Conservation (phyloP, 2,888 invertebrate genomes). For the Idaea aversata region DNA sequence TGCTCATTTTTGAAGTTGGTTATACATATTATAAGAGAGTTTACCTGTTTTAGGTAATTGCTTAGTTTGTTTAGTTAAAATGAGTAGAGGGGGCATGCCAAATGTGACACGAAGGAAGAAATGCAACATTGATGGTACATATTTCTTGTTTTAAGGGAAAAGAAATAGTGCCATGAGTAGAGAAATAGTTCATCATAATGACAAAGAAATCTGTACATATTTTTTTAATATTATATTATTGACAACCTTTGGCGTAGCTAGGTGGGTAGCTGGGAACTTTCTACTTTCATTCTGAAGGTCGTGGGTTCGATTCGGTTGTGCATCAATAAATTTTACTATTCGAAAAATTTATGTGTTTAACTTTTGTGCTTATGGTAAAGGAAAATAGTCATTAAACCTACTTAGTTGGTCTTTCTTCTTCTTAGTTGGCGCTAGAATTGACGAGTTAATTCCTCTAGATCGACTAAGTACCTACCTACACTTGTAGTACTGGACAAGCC, state of each 20-base stretch:
- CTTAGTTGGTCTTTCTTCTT: too few species aligned
- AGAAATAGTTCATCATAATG: conserved; percentile 47
- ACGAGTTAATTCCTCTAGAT: too few species aligned
- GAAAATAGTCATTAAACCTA: too few species aligned
- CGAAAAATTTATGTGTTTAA: too few species aligned
- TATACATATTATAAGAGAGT: not conserved
- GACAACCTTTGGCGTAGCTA: conserved; percentile 37
- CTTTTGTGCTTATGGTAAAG: too few species aligned
- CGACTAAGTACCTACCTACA: too few species aligned
- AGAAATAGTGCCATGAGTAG: conserved; percentile 72
- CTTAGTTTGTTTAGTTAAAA: conserved; percentile 26
- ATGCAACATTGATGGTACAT: conserved; percentile 50
- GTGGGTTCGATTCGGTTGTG: not conserved
- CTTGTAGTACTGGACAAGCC: too few species aligned
- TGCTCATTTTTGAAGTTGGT: conserved; percentile 2
- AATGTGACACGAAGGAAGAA: conserved; percentile 10
- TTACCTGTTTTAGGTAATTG: not conserved
- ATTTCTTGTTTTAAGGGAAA: conserved; percentile 59
- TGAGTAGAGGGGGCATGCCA: conserved; percentile 27
- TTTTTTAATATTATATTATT: conserved; percentile 57
- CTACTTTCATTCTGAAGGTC: not conserved
- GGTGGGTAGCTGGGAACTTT: conserved; percentile 26
- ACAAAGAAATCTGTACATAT: conserved; percentile 64
- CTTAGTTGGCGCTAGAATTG: too few species aligned
- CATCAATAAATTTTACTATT: too few species aligned